Evolutionary conservation across 2,888 invertebrate species (phyloP).

Genomic region (Tiliacea aurago): DNA sequence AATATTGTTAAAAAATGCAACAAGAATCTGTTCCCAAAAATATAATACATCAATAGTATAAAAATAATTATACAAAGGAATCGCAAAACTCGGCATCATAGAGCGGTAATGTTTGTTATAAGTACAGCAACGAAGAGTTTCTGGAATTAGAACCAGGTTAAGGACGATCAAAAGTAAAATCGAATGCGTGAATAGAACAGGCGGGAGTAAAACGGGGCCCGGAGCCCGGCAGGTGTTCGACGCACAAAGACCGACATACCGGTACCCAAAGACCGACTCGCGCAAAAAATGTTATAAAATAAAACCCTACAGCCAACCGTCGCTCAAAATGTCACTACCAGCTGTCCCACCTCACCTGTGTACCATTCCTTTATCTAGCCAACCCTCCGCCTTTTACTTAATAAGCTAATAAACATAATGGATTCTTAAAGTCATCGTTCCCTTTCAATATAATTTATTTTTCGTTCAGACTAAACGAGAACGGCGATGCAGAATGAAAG

Average conservation of each 20-base stretch:
- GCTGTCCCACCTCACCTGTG: slow-evolving; percentile 81
- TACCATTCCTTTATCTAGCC: slow-evolving; percentile 70
- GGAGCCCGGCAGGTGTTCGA: slow-evolving; percentile 82
- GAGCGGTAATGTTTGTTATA: slow-evolving; percentile 14
- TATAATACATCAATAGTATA: neutral
- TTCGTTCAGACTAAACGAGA: slow-evolving; percentile 15
- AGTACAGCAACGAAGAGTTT: slow-evolving; percentile 48
- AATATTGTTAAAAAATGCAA: neutral
- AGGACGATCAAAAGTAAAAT: slow-evolving; percentile 68
- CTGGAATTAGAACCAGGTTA: slow-evolving; percentile 70
- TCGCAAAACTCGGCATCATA: neutral
- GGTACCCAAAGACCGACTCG: slow-evolving; percentile 71
- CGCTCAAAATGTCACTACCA: slow-evolving; percentile 85
- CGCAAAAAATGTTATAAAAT: slow-evolving; percentile 79
- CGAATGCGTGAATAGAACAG: slow-evolving; percentile 72
- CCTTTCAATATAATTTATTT: slow-evolving; percentile 25
- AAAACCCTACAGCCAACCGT: slow-evolving; percentile 72
- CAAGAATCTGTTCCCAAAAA: neutral
- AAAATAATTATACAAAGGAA: slow-evolving; percentile 13
- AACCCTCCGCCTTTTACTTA: slow-evolving; percentile 61
- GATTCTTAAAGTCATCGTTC: slow-evolving; percentile 46
- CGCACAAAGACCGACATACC: slow-evolving; percentile 78
- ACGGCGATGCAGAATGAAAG: slow-evolving; percentile 9
- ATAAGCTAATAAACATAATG: slow-evolving; percentile 57
- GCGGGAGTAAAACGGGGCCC: slow-evolving; percentile 70